Base-by-base conservation (phyloP, 2,888 invertebrate species). In the Patella depressa region DNA sequence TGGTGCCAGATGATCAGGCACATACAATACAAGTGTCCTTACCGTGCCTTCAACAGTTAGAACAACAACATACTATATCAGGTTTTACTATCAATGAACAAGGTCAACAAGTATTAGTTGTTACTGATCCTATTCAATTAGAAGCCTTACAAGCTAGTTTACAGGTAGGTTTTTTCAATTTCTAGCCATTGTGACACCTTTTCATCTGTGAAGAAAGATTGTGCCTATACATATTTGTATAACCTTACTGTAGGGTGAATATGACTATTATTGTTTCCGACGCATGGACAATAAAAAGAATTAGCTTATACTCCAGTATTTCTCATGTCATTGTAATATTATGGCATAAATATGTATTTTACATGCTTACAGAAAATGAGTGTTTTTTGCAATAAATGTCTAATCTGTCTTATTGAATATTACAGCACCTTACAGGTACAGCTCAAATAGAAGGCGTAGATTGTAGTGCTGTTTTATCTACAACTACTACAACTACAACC, bases 61-160 rank as follows among this genome's bases (percentile, higher is more conserved):
- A 83, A 76, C 84, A 85, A 73, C 85, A 85, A 24, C 84, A 84
- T 3, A 86, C 87, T 2, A 83, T 88, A 45, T 84, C 87, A 11
- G 83, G 84, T 34, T 83, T 89, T 75, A 85, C 88, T 15, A 80
- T 88, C 15, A 85, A 86, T 1, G 88, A 88, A 53, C 83, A 85
- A 34, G 87, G 88, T 74, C 88, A 89, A 76, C 90, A 90, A 78
- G 88, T 90, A 54, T 85, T 85, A 79, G 89, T 90, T 12, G 88
- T 90, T 53, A 89, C 90, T 12, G 90, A 90, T 81, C 88, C 89
- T 2, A 82, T 87, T 45, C 89, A 89, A 77, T 84, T 90, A 59
- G 88, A 89, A 75, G 87, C 86, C 59, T 79, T 90, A 76, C 89
- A 90, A 87, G 89, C 87, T 82, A 53, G 19, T 65, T 65, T 65